Percentiles rank a stretch among this genome's conserved stretches.
phyloP scores from a whole-genome alignment of 64 coral and sea anemone species.

The Montipora capricornis region DNA sequence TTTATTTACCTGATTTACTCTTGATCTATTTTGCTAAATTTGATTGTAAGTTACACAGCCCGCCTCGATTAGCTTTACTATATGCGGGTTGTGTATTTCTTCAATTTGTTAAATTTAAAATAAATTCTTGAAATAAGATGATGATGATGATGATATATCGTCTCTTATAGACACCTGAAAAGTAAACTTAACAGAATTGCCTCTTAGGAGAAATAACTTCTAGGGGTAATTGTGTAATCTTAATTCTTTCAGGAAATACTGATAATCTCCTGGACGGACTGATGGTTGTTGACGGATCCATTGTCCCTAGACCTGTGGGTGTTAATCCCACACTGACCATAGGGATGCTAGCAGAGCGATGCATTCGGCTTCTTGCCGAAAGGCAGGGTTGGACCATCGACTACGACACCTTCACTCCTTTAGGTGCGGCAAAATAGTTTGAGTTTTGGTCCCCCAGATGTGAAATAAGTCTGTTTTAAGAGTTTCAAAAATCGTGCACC shows the following conservation, averaged over 20 bases:
- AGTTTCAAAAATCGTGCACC: too few relatives aligned
- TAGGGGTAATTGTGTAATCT: not conserved
- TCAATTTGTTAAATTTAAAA: too few relatives aligned
- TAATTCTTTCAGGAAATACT: not conserved
- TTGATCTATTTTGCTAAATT: too few relatives aligned
- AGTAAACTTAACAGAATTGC: too few relatives aligned
- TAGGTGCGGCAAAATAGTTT: not conserved
- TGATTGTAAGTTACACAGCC: too few relatives aligned
- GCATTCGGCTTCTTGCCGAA: slow-evolving; percentile 29
- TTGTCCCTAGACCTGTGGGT: slow-evolving; percentile 25
- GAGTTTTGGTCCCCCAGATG: not conserved
- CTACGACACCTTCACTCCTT: slow-evolving; percentile 45
- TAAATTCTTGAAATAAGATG: too few relatives aligned
- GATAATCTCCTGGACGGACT: not conserved
- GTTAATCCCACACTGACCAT: slow-evolving; percentile 35
- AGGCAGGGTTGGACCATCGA: slow-evolving; percentile 50
- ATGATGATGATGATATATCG: too few relatives aligned
- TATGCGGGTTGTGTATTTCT: too few relatives aligned
- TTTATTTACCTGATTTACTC: too few relatives aligned
- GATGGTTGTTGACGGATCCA: slow-evolving; percentile 22
- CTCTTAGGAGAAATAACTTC: too few relatives aligned
- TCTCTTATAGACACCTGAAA: too few relatives aligned
- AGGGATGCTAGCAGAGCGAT: slow-evolving; percentile 8
- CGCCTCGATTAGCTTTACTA: too few relatives aligned
- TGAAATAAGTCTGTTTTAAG: not conserved